A percentile compares a stretch with the other conserved stretches of the same genome.
phyloP scores from a whole-genome alignment of 2,888 invertebrate species.

The Apodemia zela region DNA sequence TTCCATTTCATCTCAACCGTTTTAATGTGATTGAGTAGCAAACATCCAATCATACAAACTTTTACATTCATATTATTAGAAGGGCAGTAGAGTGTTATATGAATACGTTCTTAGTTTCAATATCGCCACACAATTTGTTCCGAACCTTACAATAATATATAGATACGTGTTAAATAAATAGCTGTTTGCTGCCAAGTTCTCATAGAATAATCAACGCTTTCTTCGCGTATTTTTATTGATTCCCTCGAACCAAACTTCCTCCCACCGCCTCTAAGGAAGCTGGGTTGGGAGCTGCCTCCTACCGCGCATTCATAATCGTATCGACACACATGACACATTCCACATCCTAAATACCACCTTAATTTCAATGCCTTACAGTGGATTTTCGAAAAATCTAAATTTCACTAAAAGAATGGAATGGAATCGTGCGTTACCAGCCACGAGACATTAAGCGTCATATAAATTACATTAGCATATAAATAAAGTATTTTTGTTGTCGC shows the following conservation, averaged over 20 bases:
- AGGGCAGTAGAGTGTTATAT: neutral
- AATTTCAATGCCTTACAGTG: slow-evolving; percentile 46
- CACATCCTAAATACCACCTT: slow-evolving; percentile 54
- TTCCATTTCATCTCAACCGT: neutral
- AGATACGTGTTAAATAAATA: slow-evolving; percentile 58
- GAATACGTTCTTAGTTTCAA: neutral
- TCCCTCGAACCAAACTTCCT: slow-evolving; percentile 55
- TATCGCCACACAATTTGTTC: neutral
- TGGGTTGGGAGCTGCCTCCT: slow-evolving; percentile 75
- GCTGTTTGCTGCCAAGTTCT: slow-evolving; percentile 64
- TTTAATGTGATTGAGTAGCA: neutral
- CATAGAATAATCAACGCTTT: slow-evolving; percentile 78
- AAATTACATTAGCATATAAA: slow-evolving; percentile 81
- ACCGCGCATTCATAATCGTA: slow-evolving; percentile 79
- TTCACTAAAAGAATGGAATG: slow-evolving; percentile 63
- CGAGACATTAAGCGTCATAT: slow-evolving; percentile 80
- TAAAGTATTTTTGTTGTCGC: slow-evolving; percentile 78
- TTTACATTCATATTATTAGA: neutral
- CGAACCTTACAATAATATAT: slow-evolving; percentile 39
- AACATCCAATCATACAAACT: neutral
- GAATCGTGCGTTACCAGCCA: slow-evolving; percentile 77
- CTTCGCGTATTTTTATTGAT: slow-evolving; percentile 80
- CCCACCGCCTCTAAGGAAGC: slow-evolving; percentile 60
- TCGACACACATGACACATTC: slow-evolving; percentile 64
- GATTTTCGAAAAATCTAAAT: slow-evolving; percentile 37